Percentiles rank a stretch among this genome's conserved stretches.
These are phyloP conservation scores for Salticus scenicus DNA, from an alignment of 2,888 invertebrate species.

Conservation along the genomic window DNA sequence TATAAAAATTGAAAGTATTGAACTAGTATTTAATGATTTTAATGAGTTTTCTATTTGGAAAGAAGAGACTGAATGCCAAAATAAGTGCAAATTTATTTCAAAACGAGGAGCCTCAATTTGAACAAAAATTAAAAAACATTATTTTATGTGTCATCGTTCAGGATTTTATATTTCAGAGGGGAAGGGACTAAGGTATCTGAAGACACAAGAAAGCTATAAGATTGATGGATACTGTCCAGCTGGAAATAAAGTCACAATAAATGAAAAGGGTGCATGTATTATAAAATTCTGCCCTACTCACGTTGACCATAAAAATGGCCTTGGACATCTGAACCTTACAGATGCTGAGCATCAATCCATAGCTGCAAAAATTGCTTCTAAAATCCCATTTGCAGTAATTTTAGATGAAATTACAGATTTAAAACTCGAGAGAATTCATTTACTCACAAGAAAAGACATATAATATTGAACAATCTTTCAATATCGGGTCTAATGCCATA, in stretches of 20 bases:
- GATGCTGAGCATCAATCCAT: not conserved
- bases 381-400: not conserved
- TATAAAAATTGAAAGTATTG: too few relatives aligned
- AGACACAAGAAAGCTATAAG: conserved; percentile 21
- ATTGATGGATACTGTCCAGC: not conserved
- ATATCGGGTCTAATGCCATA: not conserved
- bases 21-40: too few relatives aligned
- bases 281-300: not conserved
- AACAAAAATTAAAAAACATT: not conserved
- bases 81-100: too few relatives aligned
- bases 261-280: not conserved
- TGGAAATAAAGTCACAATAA: not conserved
- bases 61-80: not conserved
- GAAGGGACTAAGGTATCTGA: not conserved
- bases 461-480: conserved; percentile 24
- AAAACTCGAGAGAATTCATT: not conserved
- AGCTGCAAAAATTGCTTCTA: not conserved
- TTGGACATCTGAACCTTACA: not conserved
- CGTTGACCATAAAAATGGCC: conserved; percentile 5
- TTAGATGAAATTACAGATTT: conserved; percentile 7
- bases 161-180: not conserved
- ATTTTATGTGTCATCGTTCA: conserved; percentile 12
- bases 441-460: conserved; percentile 6
- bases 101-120: too few relatives aligned
- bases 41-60: not conserved